These are phyloP conservation scores for Scotopteryx bipunctaria DNA, from an alignment of 2,888 invertebrate genomes.

Conservation along the genomic window DNA sequence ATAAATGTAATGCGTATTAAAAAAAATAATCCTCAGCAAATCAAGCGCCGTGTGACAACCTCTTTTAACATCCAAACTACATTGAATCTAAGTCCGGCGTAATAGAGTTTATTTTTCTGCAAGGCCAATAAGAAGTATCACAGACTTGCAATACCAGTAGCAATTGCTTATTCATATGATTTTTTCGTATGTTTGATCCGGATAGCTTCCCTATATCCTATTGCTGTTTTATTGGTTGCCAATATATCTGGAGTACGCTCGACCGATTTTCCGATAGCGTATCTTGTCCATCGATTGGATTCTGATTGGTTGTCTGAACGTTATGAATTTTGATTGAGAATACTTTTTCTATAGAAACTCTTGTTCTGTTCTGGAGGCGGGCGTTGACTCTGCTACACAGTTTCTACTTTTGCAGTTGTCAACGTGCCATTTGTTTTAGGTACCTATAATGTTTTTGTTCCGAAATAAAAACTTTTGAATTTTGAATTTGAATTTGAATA, in stretches of 20 bases:
- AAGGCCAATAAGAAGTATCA: constrained; percentile 7
- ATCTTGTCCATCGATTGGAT: constrained; percentile 61
- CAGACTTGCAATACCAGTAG: constrained; percentile 9
- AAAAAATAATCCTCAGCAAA: no score
- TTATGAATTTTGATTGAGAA: constrained; percentile 21
- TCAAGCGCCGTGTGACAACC: no score
- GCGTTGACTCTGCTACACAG: no score
- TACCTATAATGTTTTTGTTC: no score
- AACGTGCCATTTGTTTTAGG: no score
- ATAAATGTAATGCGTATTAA: no score
- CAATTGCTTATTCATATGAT: constrained; percentile 36
- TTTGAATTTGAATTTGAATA: no score
- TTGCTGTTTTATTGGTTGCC: constrained; percentile 76
- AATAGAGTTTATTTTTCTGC: constrained; percentile 2
- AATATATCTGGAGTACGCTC: constrained; percentile 66
- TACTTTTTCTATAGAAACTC: not conserved
- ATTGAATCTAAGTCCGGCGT: not conserved
- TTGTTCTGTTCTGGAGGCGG: not conserved
- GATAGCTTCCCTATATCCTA: constrained; percentile 72
- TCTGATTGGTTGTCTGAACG: constrained; percentile 60
- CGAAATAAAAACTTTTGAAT: no score
- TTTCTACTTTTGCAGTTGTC: no score
- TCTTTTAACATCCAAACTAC: not conserved
- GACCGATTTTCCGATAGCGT: constrained; percentile 59
- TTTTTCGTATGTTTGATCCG: constrained; percentile 49